A percentile compares a stretch with the other conserved stretches of the same genome.
phyloP scores from a whole-genome alignment of 2,797 vertebrate species.

The Diplodus puntazzo region DNA sequence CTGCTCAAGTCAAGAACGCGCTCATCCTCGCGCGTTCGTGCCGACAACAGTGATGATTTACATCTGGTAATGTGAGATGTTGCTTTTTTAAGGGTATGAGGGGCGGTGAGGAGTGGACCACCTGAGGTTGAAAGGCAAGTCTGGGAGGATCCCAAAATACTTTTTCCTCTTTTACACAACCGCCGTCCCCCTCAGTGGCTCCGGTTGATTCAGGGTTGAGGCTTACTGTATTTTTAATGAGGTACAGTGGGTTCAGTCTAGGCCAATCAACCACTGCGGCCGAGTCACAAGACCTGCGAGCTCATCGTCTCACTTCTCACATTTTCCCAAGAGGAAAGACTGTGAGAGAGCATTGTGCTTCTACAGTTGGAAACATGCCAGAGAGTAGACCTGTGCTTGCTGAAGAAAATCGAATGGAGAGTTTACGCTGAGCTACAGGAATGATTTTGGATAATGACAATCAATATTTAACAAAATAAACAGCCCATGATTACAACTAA shows the following conservation, averaged over 20 bases:
- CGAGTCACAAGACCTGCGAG: constrained; percentile 13
- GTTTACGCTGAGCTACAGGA: not conserved
- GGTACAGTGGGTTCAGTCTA: not conserved
- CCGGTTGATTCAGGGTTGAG: constrained; percentile 22
- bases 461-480: not conserved
- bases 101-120: constrained; percentile 24
- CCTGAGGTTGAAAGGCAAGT: constrained; percentile 49
- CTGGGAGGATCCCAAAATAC: constrained; percentile 63
- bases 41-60: constrained; percentile 20
- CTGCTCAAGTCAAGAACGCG: constrained; percentile 10
- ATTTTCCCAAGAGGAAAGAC: not conserved
- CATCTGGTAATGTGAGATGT: constrained; percentile 46
- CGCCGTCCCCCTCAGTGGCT: constrained; percentile 1
- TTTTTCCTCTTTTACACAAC: constrained; percentile 44
- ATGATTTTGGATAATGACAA: not conserved
- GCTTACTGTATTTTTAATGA: constrained; percentile 11
- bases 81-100: constrained; percentile 63
- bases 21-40: constrained; percentile 12
- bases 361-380: not conserved
- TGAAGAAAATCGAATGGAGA: not conserved
- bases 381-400: not conserved
- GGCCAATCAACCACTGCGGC: not conserved
- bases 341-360: not conserved
- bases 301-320: not conserved
- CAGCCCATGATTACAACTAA: not conserved